Base-by-base conservation (phyloP, 2,888 invertebrate species). In the Drosophila meridiana region DNA sequence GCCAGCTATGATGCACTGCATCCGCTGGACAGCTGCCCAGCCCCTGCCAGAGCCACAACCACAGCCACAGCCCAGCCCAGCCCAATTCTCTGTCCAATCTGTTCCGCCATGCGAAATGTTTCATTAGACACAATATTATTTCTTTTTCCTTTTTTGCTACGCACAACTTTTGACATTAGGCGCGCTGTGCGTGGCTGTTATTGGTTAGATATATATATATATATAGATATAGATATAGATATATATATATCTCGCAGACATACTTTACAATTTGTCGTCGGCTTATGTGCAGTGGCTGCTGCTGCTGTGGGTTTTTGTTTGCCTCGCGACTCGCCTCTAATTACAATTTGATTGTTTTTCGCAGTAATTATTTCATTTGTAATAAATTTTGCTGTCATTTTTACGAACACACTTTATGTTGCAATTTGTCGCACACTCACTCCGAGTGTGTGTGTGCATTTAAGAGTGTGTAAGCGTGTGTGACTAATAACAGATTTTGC, bases 301-400 rank as follows among this genome's bases (percentile, higher is more conserved):
- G 58, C 34, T 28, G 60, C 26, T 65, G 69, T 62, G 36, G 61
- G 26, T 64, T 67, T 67, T 70, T 67, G 62, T 64, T 62, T 65
- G 56, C 60, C 72, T 59, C 71, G 67, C 59, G 47, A 55, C 59
- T 73, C 78, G 72, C 76, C 75, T 80, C 84, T 87, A 88, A 86
- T 86, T 86, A 84, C 89, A 77, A 80, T 87, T 84, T 88, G 89
- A 89, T 88, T 88, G 84, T 86, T 76, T 88, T 85, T 73, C 75
- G 62, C 62, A 76, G 82, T 88, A 87, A 88, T 86, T 86, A 88
- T 86, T 88, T 88, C 86, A 80, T 80, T 86, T 86, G 88, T 88
- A 86, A 87, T 88, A 73, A 78, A 88, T 83, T 86, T 77, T 52
- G 70, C 68, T 61, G 83, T 36, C 52, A 65, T 76, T 81, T 85